A percentile compares a stretch with the other conserved stretches of the same genome.
phyloP scores from a whole-genome alignment of 64 coral and sea anemone genomes.

The Stichodactyla mertensii region DNA sequence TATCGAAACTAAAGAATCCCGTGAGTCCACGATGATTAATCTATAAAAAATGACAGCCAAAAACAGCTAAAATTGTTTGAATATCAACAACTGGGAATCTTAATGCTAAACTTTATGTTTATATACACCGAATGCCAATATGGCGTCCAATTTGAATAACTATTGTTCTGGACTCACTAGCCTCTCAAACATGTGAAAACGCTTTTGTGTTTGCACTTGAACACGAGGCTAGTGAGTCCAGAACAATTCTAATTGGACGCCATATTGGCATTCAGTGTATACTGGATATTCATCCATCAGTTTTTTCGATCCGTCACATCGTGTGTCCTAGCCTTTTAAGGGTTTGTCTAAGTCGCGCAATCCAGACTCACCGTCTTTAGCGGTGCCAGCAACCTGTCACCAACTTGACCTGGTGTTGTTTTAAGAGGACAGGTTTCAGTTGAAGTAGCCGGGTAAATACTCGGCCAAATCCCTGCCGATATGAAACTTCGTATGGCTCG shows the following conservation, averaged over 20 bases:
- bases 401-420: not conserved
- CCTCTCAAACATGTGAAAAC: too few species aligned
- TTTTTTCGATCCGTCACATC: too few species aligned
- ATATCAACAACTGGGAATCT: not conserved
- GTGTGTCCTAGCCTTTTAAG: not conserved
- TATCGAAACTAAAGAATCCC: constrained; percentile 56
- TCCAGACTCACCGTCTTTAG: not conserved
- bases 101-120: not conserved
- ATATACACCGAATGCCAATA: too few species aligned
- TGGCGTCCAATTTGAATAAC: too few species aligned
- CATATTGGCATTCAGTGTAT: too few species aligned
- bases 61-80: too few species aligned
- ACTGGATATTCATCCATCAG: too few species aligned
- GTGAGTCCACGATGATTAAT: constrained; percentile 36
- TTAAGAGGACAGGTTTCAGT: not conserved
- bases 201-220: too few species aligned
- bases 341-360: not conserved
- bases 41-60: constrained; percentile 20
- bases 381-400: not conserved
- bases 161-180: too few species aligned
- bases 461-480: not conserved
- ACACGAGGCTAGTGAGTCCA: too few species aligned
- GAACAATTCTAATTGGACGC: too few species aligned
- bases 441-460: not conserved
- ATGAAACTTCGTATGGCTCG: not conserved